Base-by-base conservation (phyloP, 1,140 invertebrate genomes). In the Chlorops oryzae region DNA sequence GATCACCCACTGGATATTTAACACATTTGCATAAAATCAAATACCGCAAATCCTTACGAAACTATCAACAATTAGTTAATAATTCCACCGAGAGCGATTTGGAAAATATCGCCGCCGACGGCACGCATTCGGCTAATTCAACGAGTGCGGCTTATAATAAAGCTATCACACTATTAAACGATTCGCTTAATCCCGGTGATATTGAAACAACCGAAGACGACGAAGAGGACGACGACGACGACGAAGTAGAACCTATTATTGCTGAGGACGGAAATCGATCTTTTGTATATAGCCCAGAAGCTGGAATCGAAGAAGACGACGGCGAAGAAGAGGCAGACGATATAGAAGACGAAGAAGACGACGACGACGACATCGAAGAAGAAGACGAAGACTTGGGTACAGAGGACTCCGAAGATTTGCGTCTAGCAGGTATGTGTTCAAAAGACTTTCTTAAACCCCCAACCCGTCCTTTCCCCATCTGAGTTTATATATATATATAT, bases 331-430 rank as follows among this genome's bases (percentile, higher is more conserved):
- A 66, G 34, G 58, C 58, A 41, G 58, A 58, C 17, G 58, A 66
- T 48, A 62, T 62, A 58, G 62, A 62, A 42, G 61, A 25, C n/a
- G 47, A 34, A 28, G 47, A 50, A 24, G 47, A 28, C 12, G 64
- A 66, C 62, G 60, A 58, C 23, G 65, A 67, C 20, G 62, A 67
- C 59, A 54, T 61, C 18, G 62, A 65, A 51, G 64, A 64, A 24
- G 58, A 62, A 55, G 64, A 62, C 37, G 64, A 65, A 38, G 65
- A 63, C 35, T 18, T 18, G 35, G 21, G 35, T 18, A 38, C 35
- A 38, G 21, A 38, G 35, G 17, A 15, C 21, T 35, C 35, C 35
- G 35, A 18, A 10, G 17, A 38, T 38, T 20, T 38, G 35, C 35
- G n/a, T 38, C 35, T 20, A 38, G 21, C 7, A 18, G 35, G 17